phyloP scores from a whole-genome alignment of 2,113 vertebrate species.

The Pituophis catenifer region DNA sequence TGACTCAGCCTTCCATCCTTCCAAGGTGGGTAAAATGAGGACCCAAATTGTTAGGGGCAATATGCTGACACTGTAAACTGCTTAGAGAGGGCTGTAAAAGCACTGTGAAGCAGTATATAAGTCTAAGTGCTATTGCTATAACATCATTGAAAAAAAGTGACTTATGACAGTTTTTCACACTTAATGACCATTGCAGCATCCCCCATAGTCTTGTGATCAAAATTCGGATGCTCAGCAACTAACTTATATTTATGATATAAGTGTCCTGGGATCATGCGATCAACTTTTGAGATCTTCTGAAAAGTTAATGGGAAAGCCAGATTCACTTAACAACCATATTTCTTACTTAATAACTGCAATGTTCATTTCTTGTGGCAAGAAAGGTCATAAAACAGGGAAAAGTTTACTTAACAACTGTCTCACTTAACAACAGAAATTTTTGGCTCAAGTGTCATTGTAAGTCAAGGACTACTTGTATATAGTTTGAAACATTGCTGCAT shows the following conservation, averaged over 20 bases:
- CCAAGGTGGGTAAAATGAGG: too few species aligned
- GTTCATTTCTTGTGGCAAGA: not conserved
- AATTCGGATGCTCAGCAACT: not conserved
- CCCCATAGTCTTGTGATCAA: not conserved
- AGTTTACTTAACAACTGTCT: not conserved
- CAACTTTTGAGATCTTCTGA: not conserved
- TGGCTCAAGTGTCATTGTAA: not conserved
- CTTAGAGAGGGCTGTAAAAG: too few species aligned
- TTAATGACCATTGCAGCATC: not conserved
- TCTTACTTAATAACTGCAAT: not conserved
- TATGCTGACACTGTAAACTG: too few species aligned
- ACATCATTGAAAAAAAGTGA: not conserved
- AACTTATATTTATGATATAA: not conserved
- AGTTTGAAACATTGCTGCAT: not conserved
- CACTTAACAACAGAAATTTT: not conserved
- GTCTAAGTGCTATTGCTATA: too few species aligned
- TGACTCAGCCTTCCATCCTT: too few species aligned
- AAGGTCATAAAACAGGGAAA: not conserved
- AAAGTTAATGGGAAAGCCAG: not conserved
- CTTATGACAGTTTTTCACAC: not conserved
- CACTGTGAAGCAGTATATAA: too few species aligned
- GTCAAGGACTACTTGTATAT: not conserved
- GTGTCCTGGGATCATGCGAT: not conserved
- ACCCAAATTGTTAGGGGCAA: too few species aligned
- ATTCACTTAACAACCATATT: not conserved